Conservation (phyloP, 2,888 invertebrate species). For the Atrina japonica region DNA sequence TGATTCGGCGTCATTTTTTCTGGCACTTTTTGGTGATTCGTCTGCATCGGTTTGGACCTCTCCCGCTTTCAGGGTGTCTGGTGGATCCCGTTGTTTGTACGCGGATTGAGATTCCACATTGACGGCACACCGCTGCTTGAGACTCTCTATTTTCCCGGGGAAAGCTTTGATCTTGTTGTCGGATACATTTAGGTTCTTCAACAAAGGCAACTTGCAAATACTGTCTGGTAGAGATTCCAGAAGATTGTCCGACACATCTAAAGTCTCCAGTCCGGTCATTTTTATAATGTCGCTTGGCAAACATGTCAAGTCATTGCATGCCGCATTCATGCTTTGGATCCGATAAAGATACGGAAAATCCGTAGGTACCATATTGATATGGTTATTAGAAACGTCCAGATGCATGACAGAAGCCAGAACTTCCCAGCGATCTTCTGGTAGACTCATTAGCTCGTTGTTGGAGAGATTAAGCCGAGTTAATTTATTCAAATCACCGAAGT, state of each 20-base stretch:
- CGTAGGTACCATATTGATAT: conserved; percentile 86
- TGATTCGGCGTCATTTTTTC: conserved; percentile 5
- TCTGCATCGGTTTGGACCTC: conserved; percentile 67
- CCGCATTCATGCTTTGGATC: conserved; percentile 67
- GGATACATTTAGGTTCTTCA: conserved; percentile 72
- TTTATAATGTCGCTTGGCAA: conserved; percentile 75
- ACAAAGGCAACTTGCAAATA: conserved; percentile 72
- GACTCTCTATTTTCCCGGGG: conserved; percentile 69
- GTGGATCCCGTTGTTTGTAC: conserved; percentile 74
- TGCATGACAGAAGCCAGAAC: conserved; percentile 88
- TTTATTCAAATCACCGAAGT: conserved; percentile 74
- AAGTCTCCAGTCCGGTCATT: conserved; percentile 84
- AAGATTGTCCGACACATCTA: conserved; percentile 92
- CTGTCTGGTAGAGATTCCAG: conserved; percentile 82
- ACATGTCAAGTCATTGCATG: conserved; percentile 70
- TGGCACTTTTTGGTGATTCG: conserved; percentile 29
- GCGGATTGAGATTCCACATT: conserved; percentile 66
- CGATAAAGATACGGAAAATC: conserved; percentile 77
- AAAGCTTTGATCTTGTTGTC: conserved; percentile 75
- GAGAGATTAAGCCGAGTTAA: conserved; percentile 72
- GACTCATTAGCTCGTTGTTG: conserved; percentile 70
- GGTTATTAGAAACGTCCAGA: conserved; percentile 91
- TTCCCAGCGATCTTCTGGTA: conserved; percentile 83
- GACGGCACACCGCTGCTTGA: conserved; percentile 59
- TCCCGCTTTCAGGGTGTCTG: conserved; percentile 63